Base-by-base conservation (phyloP, 2,797 vertebrate genomes). In the Todus mexicanus region DNA sequence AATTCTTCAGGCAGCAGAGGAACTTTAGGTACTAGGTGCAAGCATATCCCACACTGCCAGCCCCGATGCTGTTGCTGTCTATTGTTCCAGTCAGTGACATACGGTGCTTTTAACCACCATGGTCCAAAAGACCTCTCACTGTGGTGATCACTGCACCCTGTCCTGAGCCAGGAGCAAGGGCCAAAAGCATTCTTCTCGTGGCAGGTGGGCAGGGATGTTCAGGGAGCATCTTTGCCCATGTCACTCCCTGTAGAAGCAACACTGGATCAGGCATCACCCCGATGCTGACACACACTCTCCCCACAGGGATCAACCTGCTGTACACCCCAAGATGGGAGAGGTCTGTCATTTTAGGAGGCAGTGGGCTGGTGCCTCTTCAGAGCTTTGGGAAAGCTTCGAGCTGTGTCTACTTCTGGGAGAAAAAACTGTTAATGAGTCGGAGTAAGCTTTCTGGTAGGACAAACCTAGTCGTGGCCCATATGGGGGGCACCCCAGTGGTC, bases 141-240 rank as follows among this genome's bases (percentile, higher is more conserved):
- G 0, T 20, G 15, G 33, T 33, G 22, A 48, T 47, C 3, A 0
- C 33, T 64, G 48, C 31, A 23, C 31, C 35, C 56, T 77, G 38
- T 40, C 64, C 47, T 4, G 3, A 57, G 29, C n/a, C 2, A 1
- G 15, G 27, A 38, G 16, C 4, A 7, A 31, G 38, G 42, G 21
- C 42, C 1, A 1, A 40, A 53, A 45, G 2, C 45, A 13, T 26
- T 33, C 4, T 72, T 25, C 15, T 23, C 0, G 0, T 4, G 2
- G 21, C 51, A 14, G 33, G n/a, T 4, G 3, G 31, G 42, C 47
- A 57, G 53, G 33, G 9, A 50, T 38, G 15, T n/a, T 16, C 2
- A 2, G 61, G 48, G 35, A 68, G 22, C 5, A 2, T 20, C 35
- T 37, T 33, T 76, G 15, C 19, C 76, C 56, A 6, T 0, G 0